A percentile compares a stretch with the other conserved stretches of the same genome.
Evolutionary conservation across 2,888 invertebrate species (phyloP).

Genomic region (Oasisia sp.): DNA sequence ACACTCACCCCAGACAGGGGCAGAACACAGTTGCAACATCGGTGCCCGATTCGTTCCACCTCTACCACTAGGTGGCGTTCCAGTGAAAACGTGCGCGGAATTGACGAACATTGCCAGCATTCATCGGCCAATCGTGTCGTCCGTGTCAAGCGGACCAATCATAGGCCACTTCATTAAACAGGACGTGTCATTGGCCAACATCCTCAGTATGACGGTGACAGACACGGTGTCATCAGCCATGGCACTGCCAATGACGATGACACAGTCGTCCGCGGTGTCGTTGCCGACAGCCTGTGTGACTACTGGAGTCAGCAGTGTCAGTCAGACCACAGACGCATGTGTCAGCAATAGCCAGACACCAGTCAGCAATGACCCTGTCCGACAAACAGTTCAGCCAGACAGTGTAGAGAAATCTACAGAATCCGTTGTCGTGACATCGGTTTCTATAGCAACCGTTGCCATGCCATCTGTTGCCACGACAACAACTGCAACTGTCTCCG

Average conservation of each 20-base stretch:
- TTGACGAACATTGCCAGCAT: background rate
- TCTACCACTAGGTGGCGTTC: background rate
- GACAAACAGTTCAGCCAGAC: background rate
- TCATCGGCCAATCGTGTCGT: background rate
- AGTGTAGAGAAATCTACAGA: background rate
- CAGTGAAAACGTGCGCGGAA: background rate
- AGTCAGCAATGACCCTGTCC: background rate
- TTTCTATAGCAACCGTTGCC: background rate
- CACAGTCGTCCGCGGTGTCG: background rate
- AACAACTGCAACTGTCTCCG: background rate
- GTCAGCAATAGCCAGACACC: background rate
- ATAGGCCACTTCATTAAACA: constrained; percentile 18
- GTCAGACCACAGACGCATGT: background rate
- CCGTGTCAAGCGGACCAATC: background rate
- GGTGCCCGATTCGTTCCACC: constrained; percentile 35
- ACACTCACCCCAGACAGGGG: background rate
- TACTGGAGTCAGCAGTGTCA: background rate
- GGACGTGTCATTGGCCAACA: constrained; percentile 19
- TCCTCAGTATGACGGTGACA: background rate
- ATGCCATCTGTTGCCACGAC: background rate
- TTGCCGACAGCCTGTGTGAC: background rate
- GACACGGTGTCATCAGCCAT: constrained; percentile 19
- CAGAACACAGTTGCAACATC: background rate
- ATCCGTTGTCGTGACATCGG: too few relatives aligned
- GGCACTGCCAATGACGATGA: background rate